Conservation (phyloP, 2,888 invertebrate genomes). For the Calameuta pallipes region DNA sequence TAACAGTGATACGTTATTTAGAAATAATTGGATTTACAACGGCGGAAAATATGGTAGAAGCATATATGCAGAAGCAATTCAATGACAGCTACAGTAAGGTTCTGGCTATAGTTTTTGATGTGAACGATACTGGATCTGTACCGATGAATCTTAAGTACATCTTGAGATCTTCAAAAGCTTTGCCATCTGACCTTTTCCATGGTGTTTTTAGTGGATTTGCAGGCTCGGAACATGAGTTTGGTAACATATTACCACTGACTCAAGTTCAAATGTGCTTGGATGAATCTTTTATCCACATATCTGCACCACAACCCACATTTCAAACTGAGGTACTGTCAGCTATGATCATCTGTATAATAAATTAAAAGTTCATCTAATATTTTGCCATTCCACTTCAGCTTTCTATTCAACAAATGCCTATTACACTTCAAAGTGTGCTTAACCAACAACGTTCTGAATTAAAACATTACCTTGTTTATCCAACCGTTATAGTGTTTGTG, state of each 20-base stretch:
- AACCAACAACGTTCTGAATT: constrained; percentile 37
- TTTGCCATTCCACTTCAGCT: constrained; percentile 36
- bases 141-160: constrained; percentile 50
- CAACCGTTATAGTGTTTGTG: constrained; percentile 53
- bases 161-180: constrained; percentile 38
- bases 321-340: background rate
- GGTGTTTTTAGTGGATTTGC: background rate
- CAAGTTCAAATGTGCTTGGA: constrained; percentile 57
- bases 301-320: constrained; percentile 22
- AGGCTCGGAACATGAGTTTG: background rate
- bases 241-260: constrained; percentile 35
- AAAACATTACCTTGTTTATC: constrained; percentile 40
- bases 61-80: constrained; percentile 39
- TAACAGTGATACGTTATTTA: constrained; percentile 10
- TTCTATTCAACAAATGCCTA: constrained; percentile 59
- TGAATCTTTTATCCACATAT: constrained; percentile 44
- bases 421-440: constrained; percentile 51
- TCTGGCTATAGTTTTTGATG: constrained; percentile 52
- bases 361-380: constrained; percentile 8
- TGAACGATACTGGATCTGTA: constrained; percentile 22
- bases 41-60: constrained; percentile 50
- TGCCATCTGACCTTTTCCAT: background rate
- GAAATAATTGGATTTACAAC: constrained; percentile 41
- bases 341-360: background rate
- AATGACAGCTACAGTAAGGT: constrained; percentile 25